Percentiles rank a stretch among this genome's conserved stretches.
These are phyloP conservation scores for Oncorhynchus gorbuscha DNA, from an alignment of 2,113 vertebrate species.

Conservation along the genomic window DNA sequence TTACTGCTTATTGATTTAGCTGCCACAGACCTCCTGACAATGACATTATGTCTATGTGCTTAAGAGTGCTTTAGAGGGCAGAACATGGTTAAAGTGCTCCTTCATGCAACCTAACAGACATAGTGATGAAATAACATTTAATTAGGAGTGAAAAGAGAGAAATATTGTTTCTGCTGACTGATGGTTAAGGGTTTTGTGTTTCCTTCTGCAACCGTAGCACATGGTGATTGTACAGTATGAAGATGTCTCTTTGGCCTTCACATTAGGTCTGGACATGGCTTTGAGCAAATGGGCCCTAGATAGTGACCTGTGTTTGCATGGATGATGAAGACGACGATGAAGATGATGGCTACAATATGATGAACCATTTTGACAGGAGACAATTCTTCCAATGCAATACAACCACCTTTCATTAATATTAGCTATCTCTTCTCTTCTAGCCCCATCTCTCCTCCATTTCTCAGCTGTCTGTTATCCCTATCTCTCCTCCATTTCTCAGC, in stretches of 20 bases:
- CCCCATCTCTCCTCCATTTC: neutral
- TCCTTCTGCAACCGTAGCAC: neutral
- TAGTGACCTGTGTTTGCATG: neutral
- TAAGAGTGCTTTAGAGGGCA: slow-evolving; percentile 40
- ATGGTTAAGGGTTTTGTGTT: neutral
- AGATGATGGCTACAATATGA: slow-evolving; percentile 27
- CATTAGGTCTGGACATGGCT: neutral
- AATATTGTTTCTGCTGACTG: neutral
- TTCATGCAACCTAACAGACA: slow-evolving; percentile 41
- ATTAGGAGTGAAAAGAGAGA: slow-evolving; percentile 34
- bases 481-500: neutral
- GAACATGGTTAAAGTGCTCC: slow-evolving; percentile 32
- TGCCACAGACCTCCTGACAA: slow-evolving; percentile 67
- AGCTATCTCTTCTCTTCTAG: too few species aligned
- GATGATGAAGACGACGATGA: slow-evolving; percentile 15
- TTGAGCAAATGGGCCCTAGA: slow-evolving; percentile 6
- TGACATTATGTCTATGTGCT: slow-evolving; percentile 66
- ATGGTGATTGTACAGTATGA: neutral
- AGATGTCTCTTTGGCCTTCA: neutral
- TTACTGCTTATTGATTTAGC: slow-evolving; percentile 70
- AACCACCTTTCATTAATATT: too few species aligned
- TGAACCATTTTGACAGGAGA: neutral
- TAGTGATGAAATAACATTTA: slow-evolving; percentile 50
- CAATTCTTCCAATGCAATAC: neutral
- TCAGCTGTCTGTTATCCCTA: neutral